Percentiles rank a stretch among this genome's conserved stretches.
Conservation (phyloP, 2,888 invertebrate species). For the Polyploca ridens region DNA sequence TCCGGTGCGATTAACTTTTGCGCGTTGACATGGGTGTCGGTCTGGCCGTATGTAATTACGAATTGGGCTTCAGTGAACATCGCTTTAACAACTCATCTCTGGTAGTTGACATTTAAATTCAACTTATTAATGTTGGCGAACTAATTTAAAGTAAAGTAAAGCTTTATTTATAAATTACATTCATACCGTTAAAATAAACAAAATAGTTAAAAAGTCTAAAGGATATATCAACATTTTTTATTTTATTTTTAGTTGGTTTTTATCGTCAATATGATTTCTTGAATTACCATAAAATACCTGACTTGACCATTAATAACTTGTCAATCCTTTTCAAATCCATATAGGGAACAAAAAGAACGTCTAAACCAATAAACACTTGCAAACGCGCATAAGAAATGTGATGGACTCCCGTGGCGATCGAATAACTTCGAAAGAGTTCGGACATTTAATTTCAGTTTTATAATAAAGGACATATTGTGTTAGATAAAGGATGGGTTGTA, state of each 20-base stretch:
- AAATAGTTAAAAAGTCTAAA: too few relatives aligned
- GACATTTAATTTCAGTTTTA: slow-evolving; percentile 77
- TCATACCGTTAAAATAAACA: too few relatives aligned
- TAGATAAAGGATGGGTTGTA: slow-evolving; percentile 81
- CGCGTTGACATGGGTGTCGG: slow-evolving; percentile 67
- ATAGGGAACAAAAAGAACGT: slow-evolving; percentile 55
- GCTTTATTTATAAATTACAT: slow-evolving; percentile 15
- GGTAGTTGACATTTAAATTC: slow-evolving; percentile 53
- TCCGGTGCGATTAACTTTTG: slow-evolving; percentile 68
- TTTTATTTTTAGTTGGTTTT: slow-evolving; percentile 28
- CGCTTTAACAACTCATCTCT: slow-evolving; percentile 44
- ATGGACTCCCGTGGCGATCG: slow-evolving; percentile 75
- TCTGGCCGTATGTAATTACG: slow-evolving; percentile 60
- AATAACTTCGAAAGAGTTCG: slow-evolving; percentile 74
- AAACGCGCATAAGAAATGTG: slow-evolving; percentile 63
- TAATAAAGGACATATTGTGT: slow-evolving; percentile 81
- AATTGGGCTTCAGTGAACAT: slow-evolving; percentile 58
- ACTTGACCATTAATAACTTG: slow-evolving; percentile 57
- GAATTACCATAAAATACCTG: slow-evolving; percentile 36
- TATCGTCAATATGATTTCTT: slow-evolving; percentile 34
- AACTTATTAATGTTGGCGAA: slow-evolving; percentile 45
- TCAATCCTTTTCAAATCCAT: slow-evolving; percentile 60
- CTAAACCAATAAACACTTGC: slow-evolving; percentile 74
- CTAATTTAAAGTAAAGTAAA: slow-evolving; percentile 36
- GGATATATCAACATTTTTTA: background rate